These are phyloP conservation scores for Acyrthosiphon pisum DNA, from an alignment of 1,140 invertebrate species.

Conservation along the genomic window DNA sequence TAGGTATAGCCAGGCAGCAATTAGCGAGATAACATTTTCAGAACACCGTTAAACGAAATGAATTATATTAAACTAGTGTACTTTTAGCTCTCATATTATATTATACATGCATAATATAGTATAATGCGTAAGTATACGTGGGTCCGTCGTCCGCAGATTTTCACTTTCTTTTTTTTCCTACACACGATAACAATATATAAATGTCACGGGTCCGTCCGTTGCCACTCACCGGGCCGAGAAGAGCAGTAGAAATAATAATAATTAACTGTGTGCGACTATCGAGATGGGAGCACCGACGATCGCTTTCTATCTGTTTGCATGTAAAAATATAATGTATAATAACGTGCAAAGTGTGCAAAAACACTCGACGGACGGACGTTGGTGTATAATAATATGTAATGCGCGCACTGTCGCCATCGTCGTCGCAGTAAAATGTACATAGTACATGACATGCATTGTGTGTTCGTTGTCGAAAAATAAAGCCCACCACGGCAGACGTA, in stretches of 20 bases:
- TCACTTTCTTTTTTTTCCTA: conserved; percentile 32
- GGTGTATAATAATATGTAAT: background rate
- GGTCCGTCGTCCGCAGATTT: background rate
- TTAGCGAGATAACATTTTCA: background rate
- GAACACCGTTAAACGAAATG: background rate
- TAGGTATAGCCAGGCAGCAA: background rate
- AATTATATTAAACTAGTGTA: background rate
- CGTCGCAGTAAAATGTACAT: background rate
- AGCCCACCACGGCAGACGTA: background rate
- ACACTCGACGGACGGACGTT: background rate
- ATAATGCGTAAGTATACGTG: background rate
- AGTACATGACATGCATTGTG: background rate
- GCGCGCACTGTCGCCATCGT: background rate
- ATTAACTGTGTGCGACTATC: background rate
- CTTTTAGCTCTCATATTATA: background rate
- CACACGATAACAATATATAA: background rate
- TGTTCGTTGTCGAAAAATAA: background rate
- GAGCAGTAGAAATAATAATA: background rate
- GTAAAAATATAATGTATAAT: background rate
- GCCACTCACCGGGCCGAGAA: background rate
- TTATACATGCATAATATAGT: background rate
- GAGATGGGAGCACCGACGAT: background rate
- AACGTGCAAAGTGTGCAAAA: background rate
- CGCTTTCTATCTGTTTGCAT: conserved; percentile 1
- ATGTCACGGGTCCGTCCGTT: background rate